A percentile compares a stretch with the other conserved stretches of the same genome.
Conservation (phyloP, 2,797 vertebrate genomes). For the Emydoidea blandingii region DNA sequence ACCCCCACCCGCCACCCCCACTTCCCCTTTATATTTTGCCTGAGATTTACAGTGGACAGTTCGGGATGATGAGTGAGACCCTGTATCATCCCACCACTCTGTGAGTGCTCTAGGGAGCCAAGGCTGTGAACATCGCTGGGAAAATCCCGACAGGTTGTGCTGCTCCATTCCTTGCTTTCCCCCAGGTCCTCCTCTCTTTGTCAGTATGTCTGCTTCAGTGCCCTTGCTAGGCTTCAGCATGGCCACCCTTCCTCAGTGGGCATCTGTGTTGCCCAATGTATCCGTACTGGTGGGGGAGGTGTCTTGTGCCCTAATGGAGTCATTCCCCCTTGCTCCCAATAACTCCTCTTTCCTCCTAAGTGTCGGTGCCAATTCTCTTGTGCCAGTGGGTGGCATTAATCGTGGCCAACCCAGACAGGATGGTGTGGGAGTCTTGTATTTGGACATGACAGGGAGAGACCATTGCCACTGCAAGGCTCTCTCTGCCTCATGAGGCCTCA, state of each 20-base stretch:
- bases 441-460: background rate
- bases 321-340: background rate
- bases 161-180: background rate
- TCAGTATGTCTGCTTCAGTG: background rate
- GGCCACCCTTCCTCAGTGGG: background rate
- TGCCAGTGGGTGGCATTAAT: background rate
- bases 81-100: constrained; percentile 11
- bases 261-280: background rate
- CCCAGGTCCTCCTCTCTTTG: background rate
- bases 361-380: background rate
- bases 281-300: too few species aligned
- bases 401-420: background rate
- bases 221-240: background rate
- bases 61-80: constrained; percentile 46
- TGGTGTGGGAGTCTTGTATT: background rate
- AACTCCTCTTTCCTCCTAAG: background rate
- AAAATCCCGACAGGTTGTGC: background rate
- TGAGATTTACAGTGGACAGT: background rate
- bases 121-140: background rate
- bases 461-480: background rate
- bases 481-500: background rate
- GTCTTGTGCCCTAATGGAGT: background rate
- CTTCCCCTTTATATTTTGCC: constrained; percentile 36
- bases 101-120: background rate
- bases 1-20: constrained; percentile 19